Evolutionary conservation across 2,888 invertebrate genomes (phyloP), one percentile per base, ranked within the genome.

Genomic region (Ennomos erosarius): DNA sequence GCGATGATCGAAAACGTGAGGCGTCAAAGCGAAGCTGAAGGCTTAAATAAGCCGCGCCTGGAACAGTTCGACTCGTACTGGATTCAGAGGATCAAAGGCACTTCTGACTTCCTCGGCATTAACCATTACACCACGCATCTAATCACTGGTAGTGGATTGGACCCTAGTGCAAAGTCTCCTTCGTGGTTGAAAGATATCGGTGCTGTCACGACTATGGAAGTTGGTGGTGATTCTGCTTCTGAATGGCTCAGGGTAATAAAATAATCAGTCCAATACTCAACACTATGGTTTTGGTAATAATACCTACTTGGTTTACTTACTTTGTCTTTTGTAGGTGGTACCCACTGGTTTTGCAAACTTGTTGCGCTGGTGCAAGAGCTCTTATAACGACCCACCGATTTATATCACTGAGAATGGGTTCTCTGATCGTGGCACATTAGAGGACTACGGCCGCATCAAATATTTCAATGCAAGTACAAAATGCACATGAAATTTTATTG

Each of bases 371-470:
- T 92, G 94, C 71, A 93, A 94, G 75, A 85, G 87, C 44, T 87
- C 90, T 3, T 95, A 94, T 79, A 90, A 93, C 47, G 87, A 94
- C 74, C 90, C 93, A 10, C 89, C 92, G 13, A 93, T 94, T 58
- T 89, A 93, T 69, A 93, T 94, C 42, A 94, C 94, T 1, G 95
- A 95, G 70, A 94, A 94, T 70, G 94, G 94, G 8, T 93, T 90
- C 73, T 92, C 93, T 4, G 94, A 94, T 72, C 84, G 75, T 43
- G 93, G 92, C 33, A 83, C 83, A 12, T 74, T 92, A 37, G 74
- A 92, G 58, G 92, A 93, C 62, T 87, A 92, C 34, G 88, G 86
- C n/a, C 88, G 94, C 64, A 92, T 93, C 53, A 78, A 86, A 48
- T 94, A 93, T 70, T 89, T 84, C 54, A 87, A 89, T 71, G 94